Percentiles rank a stretch among this genome's conserved stretches.
Evolutionary conservation across 2,797 vertebrate genomes (phyloP).

Genomic region (Channa striata): DNA sequence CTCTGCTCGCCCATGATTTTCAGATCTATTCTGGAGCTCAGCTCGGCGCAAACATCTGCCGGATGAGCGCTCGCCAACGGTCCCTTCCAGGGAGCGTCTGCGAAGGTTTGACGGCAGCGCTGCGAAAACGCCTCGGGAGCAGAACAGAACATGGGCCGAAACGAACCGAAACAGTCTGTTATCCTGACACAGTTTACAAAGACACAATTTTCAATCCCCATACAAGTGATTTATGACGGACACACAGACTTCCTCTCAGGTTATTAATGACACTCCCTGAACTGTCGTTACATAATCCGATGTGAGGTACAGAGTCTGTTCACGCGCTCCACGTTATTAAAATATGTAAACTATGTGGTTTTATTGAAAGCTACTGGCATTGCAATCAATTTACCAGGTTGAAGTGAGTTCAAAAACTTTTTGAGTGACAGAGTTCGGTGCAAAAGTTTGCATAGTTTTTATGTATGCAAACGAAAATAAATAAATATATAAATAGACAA

Average conservation of each 20-base stretch:
- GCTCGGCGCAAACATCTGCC: slow-evolving; percentile 2
- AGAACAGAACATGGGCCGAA: not conserved
- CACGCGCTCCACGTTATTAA: not conserved
- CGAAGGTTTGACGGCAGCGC: rapidly evolving
- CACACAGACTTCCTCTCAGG: rapidly evolving
- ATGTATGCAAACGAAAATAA: too few relatives aligned
- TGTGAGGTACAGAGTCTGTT: too few relatives aligned
- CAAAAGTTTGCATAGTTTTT: too few relatives aligned
- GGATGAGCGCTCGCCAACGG: not conserved
- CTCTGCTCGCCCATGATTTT: too few relatives aligned
- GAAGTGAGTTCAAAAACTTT: too few relatives aligned
- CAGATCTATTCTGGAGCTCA: not conserved
- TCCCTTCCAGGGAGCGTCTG: slow-evolving; percentile 20
- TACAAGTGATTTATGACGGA: rapidly evolving
- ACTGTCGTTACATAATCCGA: not conserved
- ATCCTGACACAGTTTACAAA: rapidly evolving
- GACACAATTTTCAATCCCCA: rapidly evolving
- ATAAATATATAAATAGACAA: too few relatives aligned
- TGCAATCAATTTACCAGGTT: too few relatives aligned
- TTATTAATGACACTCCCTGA: slow-evolving; percentile 29
- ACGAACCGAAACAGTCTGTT: rapidly evolving
- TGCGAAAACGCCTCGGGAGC: not conserved
- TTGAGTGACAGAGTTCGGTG: too few relatives aligned
- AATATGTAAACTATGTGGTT: not conserved
- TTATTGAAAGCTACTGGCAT: too few relatives aligned